These are phyloP conservation scores for Noctua janthina DNA, from an alignment of 2,888 invertebrate genomes.

Conservation along the genomic window DNA sequence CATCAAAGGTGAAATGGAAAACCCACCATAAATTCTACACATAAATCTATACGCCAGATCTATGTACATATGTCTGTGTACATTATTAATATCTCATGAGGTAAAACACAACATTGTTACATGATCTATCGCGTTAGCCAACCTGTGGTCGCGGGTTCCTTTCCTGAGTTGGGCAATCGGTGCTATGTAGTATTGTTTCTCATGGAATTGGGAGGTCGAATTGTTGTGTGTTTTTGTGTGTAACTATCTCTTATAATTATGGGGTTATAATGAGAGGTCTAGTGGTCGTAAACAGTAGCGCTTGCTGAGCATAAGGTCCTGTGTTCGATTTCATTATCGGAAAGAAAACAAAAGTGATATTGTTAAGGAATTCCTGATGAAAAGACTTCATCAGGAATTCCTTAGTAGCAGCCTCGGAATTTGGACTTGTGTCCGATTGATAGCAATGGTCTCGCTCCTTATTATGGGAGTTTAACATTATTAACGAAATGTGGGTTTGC, in stretches of 20 bases:
- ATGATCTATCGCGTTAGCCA: conserved; percentile 32
- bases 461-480: too few relatives aligned
- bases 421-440: too few relatives aligned
- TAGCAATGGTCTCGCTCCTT: too few relatives aligned
- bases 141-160: conserved; percentile 45
- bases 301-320: too few relatives aligned
- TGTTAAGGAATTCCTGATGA: too few relatives aligned
- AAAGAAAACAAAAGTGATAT: too few relatives aligned
- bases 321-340: too few relatives aligned
- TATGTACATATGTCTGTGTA: neutral
- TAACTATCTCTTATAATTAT: neutral
- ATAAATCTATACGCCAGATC: conserved; percentile 1
- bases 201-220: neutral
- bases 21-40: neutral
- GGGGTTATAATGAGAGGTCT: neutral
- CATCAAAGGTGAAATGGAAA: neutral
- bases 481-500: too few relatives aligned
- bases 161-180: conserved; percentile 45
- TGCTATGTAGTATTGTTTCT: conserved; percentile 28
- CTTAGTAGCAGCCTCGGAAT: too few relatives aligned
- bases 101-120: conserved; percentile 20
- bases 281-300: too few relatives aligned
- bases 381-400: too few relatives aligned
- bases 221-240: neutral
- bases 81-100: conserved; percentile 8